Evolutionary conservation across 2,888 invertebrate species (phyloP).

Genomic region (Aphodius granarius): DNA sequence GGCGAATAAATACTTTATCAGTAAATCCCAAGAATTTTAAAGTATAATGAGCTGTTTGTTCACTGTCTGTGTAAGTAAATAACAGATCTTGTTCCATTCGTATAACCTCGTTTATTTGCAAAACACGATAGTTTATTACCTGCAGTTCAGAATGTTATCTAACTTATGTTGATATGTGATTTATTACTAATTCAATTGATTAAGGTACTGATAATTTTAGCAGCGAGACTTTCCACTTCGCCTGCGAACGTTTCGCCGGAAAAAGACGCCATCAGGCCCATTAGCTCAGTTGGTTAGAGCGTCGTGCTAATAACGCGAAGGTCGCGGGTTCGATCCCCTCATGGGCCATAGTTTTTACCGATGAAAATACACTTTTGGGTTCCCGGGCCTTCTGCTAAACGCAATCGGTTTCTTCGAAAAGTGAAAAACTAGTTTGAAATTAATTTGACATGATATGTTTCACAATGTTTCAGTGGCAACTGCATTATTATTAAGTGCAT

Average conservation of each 20-base stretch:
- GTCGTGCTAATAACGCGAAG: conserved; percentile 78
- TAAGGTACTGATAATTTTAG: background rate
- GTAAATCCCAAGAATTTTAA: background rate
- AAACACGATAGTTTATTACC: background rate
- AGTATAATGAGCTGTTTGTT: background rate
- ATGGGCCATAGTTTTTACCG: conserved; percentile 62
- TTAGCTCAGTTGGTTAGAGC: conserved; percentile 77
- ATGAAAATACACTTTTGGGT: too few species aligned
- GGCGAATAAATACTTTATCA: too few species aligned
- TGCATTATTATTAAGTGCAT: too few species aligned
- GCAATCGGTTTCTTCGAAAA: too few species aligned
- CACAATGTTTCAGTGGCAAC: too few species aligned
- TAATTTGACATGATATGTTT: too few species aligned
- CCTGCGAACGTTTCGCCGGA: background rate
- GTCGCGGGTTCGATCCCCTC: conserved; percentile 75
- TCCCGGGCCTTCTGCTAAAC: too few species aligned
- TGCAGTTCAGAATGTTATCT: background rate
- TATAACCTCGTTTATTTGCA: background rate
- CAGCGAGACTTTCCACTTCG: background rate
- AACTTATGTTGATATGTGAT: background rate
- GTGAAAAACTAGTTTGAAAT: too few species aligned
- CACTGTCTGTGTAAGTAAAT: background rate
- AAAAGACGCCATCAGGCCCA: conserved; percentile 55
- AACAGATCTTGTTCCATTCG: background rate
- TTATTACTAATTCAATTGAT: background rate